Evolutionary conservation across 2,797 vertebrate genomes (phyloP).

Genomic region (Kryptopterus vitreolus): DNA sequence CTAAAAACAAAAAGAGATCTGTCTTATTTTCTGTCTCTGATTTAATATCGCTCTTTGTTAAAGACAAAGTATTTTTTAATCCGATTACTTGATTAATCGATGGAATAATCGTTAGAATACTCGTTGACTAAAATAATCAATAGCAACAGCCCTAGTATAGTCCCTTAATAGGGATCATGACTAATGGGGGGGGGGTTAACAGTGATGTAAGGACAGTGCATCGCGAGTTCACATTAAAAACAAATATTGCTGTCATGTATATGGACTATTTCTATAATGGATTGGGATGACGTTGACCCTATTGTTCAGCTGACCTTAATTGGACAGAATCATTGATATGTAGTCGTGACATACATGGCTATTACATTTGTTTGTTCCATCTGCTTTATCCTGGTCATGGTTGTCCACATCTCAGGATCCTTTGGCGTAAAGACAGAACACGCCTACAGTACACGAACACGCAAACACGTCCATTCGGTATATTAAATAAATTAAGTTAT

Average conservation of each 20-base stretch:
- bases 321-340: background rate
- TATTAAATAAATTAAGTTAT: too few species aligned
- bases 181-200: background rate
- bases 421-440: background rate
- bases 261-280: background rate
- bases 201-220: background rate
- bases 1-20: too few species aligned
- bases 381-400: background rate
- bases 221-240: too few species aligned
- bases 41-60: too few species aligned
- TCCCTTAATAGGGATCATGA: too few species aligned
- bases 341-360: background rate
- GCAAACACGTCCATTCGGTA: background rate
- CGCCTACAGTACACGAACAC: background rate
- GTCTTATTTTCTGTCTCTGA: too few species aligned
- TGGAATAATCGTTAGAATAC: too few species aligned
- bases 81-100: too few species aligned
- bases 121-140: too few species aligned
- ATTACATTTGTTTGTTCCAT: constrained; percentile 1
- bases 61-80: too few species aligned
- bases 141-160: too few species aligned
- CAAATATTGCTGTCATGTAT: too few species aligned
- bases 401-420: background rate
- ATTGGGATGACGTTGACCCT: background rate
- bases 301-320: background rate